Base-by-base conservation (phyloP, 2,888 invertebrate species). In the Platerodrilus igneus region DNA sequence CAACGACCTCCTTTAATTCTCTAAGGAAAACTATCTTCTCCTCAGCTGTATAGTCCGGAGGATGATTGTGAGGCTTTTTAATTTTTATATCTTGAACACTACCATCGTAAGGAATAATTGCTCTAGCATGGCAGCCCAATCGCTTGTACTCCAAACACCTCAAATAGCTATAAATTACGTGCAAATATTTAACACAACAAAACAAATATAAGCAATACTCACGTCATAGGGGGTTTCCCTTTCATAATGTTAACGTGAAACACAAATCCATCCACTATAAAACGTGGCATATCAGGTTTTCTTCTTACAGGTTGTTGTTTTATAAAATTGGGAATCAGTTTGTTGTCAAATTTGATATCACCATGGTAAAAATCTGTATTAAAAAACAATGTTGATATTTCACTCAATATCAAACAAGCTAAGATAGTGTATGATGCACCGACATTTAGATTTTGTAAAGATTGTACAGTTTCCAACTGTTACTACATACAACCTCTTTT, bases 191-290 rank as follows among this genome's bases (percentile, higher is more conserved):
- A 18, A 15, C 16, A 11, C 9, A 25, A 17, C 11, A 9, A 14
- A 2, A 17, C 4, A 10, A 13, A 17, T 14, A 7, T 13, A 34
- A 41, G 21, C 17, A 15, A 10, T 50, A 56, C 64, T 63, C 59
- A 67, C 66, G 61, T 62, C 64, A 66, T 66, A 7, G 59, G 60
- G 7, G 65, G 66, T 31, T 58, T 62, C 44, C 67, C 67, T 56
- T 67, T 67, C 26, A 60, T 63, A 37, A 65, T 65, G 55, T 67
- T 67, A 17, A 66, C 66, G 44, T 67, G 67, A 55, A 67, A 67
- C 18, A 67, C 67, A 49, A 65, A 67, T 45, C 67, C 67, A 53
- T 67, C 66, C 14, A 67, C 64, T 30, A 67, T 66, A 51, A 66
- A 67, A 30, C 67, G 51, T 8, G 67, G 66, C 63, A 64, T 66